Evolutionary conservation across 2,113 vertebrate genomes (phyloP).

Genomic region (Lethenteron reissneri): DNA sequence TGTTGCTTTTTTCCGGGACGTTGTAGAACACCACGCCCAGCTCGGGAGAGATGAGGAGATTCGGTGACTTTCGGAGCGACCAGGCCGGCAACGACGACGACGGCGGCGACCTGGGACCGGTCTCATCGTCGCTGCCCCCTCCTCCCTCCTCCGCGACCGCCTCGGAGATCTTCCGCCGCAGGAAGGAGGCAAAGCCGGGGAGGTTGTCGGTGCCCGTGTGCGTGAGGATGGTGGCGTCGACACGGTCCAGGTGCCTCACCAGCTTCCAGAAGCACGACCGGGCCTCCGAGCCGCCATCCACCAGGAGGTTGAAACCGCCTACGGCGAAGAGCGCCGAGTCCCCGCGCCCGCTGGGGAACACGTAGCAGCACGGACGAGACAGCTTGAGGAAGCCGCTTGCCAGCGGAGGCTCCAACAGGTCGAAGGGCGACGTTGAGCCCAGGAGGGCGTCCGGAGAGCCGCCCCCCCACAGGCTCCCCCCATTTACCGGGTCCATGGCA

Average conservation of each 20-base stretch:
- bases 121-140: conserved; percentile 35
- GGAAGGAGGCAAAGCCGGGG: conserved; percentile 57
- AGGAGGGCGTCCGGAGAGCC: conserved; percentile 15
- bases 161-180: conserved; percentile 55
- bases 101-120: background rate
- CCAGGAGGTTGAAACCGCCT: conserved; percentile 66
- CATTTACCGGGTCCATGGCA: background rate
- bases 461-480: background rate
- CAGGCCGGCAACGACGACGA: background rate
- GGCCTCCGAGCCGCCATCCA: conserved; percentile 61
- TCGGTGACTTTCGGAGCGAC: background rate
- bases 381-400: conserved; percentile 68
- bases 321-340: conserved; percentile 73
- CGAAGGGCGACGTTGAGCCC: conserved; percentile 47
- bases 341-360: conserved; percentile 73
- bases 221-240: conserved; percentile 65
- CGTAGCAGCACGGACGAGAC: conserved; percentile 75
- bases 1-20: conserved; percentile 26
- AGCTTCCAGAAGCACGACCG: conserved; percentile 83
- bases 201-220: conserved; percentile 60
- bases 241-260: conserved; percentile 66
- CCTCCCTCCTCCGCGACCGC: conserved; percentile 21
- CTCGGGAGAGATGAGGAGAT: conserved; percentile 44
- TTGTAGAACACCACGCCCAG: conserved; percentile 72
- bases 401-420: conserved; percentile 54